phyloP scores from a whole-genome alignment of 2,113 vertebrate genomes.

The Oryzias melastigma region DNA sequence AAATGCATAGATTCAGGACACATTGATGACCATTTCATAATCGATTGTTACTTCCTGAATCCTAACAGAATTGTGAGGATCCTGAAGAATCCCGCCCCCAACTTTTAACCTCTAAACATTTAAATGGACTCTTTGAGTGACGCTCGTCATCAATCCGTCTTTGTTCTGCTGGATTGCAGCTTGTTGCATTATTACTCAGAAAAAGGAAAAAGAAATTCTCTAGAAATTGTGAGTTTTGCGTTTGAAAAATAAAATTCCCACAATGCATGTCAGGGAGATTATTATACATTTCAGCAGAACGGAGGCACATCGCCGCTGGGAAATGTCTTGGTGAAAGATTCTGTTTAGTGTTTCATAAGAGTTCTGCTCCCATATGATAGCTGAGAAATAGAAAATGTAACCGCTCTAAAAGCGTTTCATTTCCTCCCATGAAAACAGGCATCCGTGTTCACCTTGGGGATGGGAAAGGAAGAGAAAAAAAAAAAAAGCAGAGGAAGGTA shows the following conservation, averaged over 20 bases:
- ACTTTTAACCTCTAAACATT: too few species aligned
- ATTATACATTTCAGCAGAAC: conserved; percentile 37
- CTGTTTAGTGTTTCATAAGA: conserved; percentile 68
- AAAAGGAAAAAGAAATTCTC: conserved; percentile 7
- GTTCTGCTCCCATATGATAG: conserved; percentile 58
- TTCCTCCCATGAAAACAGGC: conserved; percentile 76
- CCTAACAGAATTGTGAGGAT: too few species aligned
- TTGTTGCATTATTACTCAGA: background rate
- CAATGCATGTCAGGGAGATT: conserved; percentile 50
- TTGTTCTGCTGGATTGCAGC: background rate
- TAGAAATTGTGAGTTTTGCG: conserved; percentile 1
- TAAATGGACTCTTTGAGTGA: too few species aligned
- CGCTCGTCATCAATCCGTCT: too few species aligned
- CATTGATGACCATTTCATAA: too few species aligned
- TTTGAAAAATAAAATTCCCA: conserved; percentile 16
- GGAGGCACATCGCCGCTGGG: conserved; percentile 8
- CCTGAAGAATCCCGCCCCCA: too few species aligned
- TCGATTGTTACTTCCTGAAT: too few species aligned
- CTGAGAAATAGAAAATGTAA: conserved; percentile 77
- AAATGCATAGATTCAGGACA: too few species aligned
- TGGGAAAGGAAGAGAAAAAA: conserved; percentile 1
- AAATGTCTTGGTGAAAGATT: conserved; percentile 39
- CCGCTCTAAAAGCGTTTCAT: conserved; percentile 78
- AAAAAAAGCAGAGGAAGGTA: conserved; percentile 5
- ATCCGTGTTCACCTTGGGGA: conserved; percentile 78